Conservation (phyloP, 2,888 invertebrate genomes). For the Mantis religiosa region DNA sequence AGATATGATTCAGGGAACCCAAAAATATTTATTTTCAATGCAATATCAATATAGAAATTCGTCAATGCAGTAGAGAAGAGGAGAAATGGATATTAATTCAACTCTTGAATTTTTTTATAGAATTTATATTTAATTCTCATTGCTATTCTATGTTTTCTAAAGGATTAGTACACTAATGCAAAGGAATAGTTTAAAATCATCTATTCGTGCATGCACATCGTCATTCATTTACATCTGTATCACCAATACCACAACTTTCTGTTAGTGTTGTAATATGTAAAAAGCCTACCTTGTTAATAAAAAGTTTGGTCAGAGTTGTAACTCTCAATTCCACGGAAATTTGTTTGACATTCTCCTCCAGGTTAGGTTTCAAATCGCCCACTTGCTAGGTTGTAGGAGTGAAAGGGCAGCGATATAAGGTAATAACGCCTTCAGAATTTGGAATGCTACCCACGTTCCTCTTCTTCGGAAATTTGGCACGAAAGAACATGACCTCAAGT, state of each 20-base stretch:
- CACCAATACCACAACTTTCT: background rate
- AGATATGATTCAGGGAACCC: no score
- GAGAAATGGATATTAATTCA: no score
- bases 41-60: no score
- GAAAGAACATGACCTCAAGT: background rate
- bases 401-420: background rate
- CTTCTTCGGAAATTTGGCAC: background rate
- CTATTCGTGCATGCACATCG: no score
- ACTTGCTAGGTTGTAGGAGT: background rate
- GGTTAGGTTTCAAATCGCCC: background rate
- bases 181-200: no score
- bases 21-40: no score
- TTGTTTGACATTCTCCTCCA: background rate
- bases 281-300: background rate
- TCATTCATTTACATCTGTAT: background rate
- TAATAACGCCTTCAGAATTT: background rate
- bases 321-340: background rate
- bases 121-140: no score
- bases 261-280: background rate
- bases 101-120: no score
- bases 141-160: no score
- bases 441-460: background rate
- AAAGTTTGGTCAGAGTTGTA: background rate
- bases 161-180: no score
- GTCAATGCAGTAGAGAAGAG: no score